Percentiles rank a stretch among this genome's conserved stretches.
Conservation (phyloP, 2,113 vertebrate species). For the Zosterops japonicus region DNA sequence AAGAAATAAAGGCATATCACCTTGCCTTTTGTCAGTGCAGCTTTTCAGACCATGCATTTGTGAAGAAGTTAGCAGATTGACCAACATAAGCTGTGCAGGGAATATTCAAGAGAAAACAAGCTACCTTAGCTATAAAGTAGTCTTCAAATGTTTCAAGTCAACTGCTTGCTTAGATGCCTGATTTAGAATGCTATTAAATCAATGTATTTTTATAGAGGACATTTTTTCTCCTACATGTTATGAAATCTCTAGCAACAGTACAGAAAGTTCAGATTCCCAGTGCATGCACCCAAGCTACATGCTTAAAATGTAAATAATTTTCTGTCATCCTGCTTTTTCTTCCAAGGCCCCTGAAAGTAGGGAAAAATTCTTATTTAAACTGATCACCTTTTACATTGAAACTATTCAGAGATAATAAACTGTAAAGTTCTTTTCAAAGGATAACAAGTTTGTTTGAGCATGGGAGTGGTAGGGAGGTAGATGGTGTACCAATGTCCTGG, state of each 20-base stretch:
- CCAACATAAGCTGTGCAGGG: not conserved
- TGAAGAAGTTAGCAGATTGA: not conserved
- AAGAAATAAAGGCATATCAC: not conserved
- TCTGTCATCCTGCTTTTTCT: not conserved
- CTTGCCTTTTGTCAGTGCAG: not conserved
- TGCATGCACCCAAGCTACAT: not conserved
- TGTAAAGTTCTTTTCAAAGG: not conserved
- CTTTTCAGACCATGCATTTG: not conserved
- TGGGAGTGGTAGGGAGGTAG: fast-evolving
- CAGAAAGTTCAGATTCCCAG: not conserved
- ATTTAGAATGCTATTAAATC: not conserved
- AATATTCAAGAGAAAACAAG: not conserved
- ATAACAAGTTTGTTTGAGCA: not conserved
- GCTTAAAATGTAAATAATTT: not conserved
- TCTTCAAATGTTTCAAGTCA: not conserved
- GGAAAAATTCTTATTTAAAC: not conserved
- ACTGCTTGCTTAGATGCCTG: not conserved
- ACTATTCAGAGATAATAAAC: not conserved
- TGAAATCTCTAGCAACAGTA: not conserved
- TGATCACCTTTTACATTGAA: not conserved
- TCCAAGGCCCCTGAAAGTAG: not conserved
- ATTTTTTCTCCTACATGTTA: not conserved
- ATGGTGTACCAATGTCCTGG: fast-evolving
- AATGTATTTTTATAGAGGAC: not conserved
- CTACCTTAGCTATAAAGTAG: not conserved